phyloP scores from a whole-genome alignment of 1,140 invertebrate species.

The Drosophila nigromelanica region DNA sequence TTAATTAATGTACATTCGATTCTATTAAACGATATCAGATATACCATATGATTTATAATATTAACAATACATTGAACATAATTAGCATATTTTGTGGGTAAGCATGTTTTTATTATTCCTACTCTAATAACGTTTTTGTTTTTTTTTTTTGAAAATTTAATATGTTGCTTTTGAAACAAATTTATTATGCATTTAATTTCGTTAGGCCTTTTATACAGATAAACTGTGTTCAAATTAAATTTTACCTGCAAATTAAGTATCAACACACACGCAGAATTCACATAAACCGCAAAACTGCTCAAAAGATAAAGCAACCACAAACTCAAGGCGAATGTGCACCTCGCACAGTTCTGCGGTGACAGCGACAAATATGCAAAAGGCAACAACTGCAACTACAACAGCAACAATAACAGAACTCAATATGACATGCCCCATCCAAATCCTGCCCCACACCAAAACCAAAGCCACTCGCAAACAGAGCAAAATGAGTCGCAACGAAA shows the following conservation, averaged over 20 bases:
- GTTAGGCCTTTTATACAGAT: neutral
- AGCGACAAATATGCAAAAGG: conserved; percentile 40
- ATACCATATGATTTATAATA: no score
- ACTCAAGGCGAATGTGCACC: conserved; percentile 14
- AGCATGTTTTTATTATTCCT: neutral
- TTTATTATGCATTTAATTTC: neutral
- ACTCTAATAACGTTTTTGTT: neutral
- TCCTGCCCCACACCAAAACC: neutral
- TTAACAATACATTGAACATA: neutral
- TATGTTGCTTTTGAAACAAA: no score
- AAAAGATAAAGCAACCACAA: conserved; percentile 29
- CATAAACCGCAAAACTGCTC: conserved; percentile 43
- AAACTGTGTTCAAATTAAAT: neutral
- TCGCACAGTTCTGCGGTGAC: conserved; percentile 37
- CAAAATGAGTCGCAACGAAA: conserved; percentile 31
- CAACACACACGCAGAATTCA: neutral
- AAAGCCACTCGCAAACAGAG: neutral
- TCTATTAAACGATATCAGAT: no score
- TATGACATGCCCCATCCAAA: neutral
- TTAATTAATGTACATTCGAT: no score
- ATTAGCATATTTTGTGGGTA: no score
- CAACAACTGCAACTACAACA: conserved; percentile 26
- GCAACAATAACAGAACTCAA: conserved; percentile 5
- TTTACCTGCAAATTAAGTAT: conserved; percentile 31
- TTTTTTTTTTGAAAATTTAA: neutral